Conservation (phyloP, 2,888 invertebrate genomes). For the Agrotis puta region DNA sequence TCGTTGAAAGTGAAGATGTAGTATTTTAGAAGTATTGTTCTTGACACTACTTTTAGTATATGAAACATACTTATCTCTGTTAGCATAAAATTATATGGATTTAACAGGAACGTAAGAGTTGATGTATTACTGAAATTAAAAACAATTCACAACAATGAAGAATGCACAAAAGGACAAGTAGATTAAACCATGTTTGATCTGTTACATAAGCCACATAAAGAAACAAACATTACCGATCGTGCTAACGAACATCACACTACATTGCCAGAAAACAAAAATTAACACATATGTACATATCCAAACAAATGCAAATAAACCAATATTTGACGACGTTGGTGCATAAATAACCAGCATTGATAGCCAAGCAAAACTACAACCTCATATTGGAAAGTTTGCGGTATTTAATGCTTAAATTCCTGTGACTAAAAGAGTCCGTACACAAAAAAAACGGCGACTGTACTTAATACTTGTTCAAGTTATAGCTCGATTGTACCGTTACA, state of each 20-base stretch:
- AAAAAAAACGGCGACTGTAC: constrained; percentile 51
- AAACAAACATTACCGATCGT: not conserved
- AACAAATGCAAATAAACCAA: constrained; percentile 6
- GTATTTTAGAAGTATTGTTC: not conserved
- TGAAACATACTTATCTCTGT: too few species aligned
- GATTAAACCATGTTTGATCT: not conserved
- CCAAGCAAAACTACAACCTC: constrained; percentile 13
- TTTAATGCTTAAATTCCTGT: constrained; percentile 40
- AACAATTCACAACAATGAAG: not conserved
- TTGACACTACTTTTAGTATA: not conserved
- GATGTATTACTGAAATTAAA: not conserved
- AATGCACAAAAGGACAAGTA: not conserved
- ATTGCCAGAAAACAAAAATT: constrained; percentile 2
- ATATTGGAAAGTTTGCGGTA: constrained; percentile 55
- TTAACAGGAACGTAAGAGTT: not conserved
- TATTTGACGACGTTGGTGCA: not conserved
- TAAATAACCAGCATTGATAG: not conserved
- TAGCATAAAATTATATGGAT: too few species aligned
- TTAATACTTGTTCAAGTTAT: constrained; percentile 57
- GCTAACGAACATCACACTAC: constrained; percentile 22
- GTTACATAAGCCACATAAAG: not conserved
- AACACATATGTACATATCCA: not conserved
- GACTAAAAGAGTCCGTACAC: constrained; percentile 42
- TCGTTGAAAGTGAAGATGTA: not conserved
- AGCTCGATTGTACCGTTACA: constrained; percentile 59